phyloP scores from a whole-genome alignment of 2,888 invertebrate genomes.

The Ophion obscuratus region DNA sequence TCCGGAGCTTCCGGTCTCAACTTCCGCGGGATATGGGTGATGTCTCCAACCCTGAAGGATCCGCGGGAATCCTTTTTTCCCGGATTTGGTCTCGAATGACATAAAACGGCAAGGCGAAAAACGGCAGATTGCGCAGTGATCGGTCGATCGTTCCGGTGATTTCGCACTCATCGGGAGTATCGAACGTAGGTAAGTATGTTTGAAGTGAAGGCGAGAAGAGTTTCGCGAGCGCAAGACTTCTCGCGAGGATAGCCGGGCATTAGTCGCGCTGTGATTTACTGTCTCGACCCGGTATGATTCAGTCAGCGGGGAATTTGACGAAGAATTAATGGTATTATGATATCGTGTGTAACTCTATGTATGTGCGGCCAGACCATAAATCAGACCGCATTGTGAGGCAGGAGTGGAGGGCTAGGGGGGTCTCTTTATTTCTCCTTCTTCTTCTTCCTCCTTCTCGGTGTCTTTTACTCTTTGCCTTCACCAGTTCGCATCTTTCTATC shows the following conservation, averaged over 20 bases:
- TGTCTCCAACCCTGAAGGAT: neutral
- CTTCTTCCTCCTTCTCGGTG: constrained; percentile 84
- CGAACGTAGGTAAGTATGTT: constrained; percentile 16
- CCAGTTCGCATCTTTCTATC: constrained; percentile 86
- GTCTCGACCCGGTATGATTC: constrained; percentile 82
- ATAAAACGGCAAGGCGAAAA: neutral
- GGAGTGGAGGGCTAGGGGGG: constrained; percentile 73
- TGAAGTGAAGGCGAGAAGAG: constrained; percentile 38
- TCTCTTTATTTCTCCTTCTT: constrained; percentile 84
- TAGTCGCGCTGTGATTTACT: constrained; percentile 83
- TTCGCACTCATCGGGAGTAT: constrained; percentile 2
- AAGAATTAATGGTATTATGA: constrained; percentile 84
- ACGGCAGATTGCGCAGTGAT: too few species aligned
- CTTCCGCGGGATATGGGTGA: neutral
- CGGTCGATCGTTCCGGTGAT: neutral
- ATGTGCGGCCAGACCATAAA: constrained; percentile 83
- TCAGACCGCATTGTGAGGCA: constrained; percentile 83
- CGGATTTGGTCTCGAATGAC: neutral
- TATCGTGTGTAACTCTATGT: constrained; percentile 84
- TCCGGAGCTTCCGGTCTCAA: neutral
- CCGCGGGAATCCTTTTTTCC: neutral
- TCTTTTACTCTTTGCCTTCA: constrained; percentile 84
- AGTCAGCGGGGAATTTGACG: constrained; percentile 84
- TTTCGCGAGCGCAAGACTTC: constrained; percentile 67
- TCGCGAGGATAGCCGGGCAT: constrained; percentile 78